A percentile compares a stretch with the other conserved stretches of the same genome.
Evolutionary conservation across 2,888 invertebrate species (phyloP).

Genomic region (Micropterix aruncella): DNA sequence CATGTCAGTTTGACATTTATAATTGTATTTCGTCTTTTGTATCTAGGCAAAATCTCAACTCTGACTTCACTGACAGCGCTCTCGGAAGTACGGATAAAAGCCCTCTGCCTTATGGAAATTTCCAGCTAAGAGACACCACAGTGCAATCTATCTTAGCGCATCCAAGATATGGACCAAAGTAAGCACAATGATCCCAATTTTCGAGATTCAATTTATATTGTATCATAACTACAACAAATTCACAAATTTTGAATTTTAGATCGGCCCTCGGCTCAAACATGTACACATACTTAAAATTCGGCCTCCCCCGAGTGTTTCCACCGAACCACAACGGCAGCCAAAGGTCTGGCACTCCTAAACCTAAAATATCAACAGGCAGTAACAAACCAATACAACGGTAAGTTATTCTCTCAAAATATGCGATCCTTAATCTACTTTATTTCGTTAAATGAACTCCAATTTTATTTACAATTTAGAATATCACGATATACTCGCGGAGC

Average conservation of each 20-base stretch:
- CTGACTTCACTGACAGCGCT: conserved; percentile 90
- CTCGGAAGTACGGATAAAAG: conserved; percentile 86
- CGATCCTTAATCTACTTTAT: too few relatives aligned
- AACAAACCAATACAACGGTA: conserved; percentile 39
- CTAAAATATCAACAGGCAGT: conserved; percentile 37
- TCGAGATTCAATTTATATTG: too few relatives aligned
- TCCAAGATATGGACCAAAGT: conserved; percentile 84
- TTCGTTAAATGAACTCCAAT: too few relatives aligned
- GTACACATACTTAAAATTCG: conserved; percentile 90
- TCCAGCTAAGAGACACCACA: conserved; percentile 83
- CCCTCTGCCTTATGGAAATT: conserved; percentile 86
- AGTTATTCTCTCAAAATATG: conserved; percentile 1
- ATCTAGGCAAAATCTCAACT: conserved; percentile 82
- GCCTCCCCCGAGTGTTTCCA: conserved; percentile 81
- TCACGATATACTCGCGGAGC: conserved; percentile 46
- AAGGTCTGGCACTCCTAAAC: conserved; percentile 49
- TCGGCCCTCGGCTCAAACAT: conserved; percentile 81
- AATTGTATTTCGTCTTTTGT: conserved; percentile 4
- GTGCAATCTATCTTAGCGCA: conserved; percentile 83
- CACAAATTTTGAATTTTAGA: too few relatives aligned
- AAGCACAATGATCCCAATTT: conserved; percentile 25
- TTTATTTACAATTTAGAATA: conserved; percentile 29
- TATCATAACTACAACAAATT: background rate
- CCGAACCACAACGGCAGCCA: conserved; percentile 64
- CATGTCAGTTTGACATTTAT: too few relatives aligned